phyloP scores from a whole-genome alignment of 2,113 vertebrate species.

The Egretta garzetta region DNA sequence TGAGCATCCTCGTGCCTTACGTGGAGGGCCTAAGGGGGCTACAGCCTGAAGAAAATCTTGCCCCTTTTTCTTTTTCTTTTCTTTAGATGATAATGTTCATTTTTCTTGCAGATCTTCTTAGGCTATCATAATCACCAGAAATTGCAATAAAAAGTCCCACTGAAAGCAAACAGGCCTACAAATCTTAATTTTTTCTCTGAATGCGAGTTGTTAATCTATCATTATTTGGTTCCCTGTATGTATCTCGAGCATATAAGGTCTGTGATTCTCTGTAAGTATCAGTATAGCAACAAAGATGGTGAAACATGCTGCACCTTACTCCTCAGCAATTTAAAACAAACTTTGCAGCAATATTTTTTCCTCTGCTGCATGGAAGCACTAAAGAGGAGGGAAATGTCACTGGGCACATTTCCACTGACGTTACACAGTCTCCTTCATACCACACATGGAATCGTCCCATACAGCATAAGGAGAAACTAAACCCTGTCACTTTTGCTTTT shows the following conservation, averaged over 20 bases:
- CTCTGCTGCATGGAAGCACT: neutral
- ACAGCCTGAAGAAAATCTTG: neutral
- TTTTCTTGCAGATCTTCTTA: neutral
- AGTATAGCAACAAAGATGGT: neutral
- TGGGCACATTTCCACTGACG: neutral
- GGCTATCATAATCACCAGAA: neutral
- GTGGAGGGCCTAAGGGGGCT: fast-evolving
- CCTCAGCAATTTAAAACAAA: neutral
- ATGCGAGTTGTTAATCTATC: neutral
- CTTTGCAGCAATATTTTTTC: neutral
- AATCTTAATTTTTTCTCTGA: neutral
- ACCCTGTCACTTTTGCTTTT: constrained; percentile 2
- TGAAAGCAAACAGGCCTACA: neutral
- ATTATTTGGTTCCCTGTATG: fast-evolving
- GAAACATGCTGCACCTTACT: fast-evolving
- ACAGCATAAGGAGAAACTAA: neutral
- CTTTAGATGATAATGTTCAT: neutral
- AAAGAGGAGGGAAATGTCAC: neutral
- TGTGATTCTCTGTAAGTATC: neutral
- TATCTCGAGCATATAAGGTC: neutral
- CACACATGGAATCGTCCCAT: neutral
- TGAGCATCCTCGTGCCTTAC: fast-evolving
- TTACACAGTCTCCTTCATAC: neutral
- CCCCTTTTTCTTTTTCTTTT: too few species aligned
- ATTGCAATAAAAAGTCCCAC: neutral